phyloP scores from a whole-genome alignment of 2,797 vertebrate genomes.

The Thamnophis elegans region DNA sequence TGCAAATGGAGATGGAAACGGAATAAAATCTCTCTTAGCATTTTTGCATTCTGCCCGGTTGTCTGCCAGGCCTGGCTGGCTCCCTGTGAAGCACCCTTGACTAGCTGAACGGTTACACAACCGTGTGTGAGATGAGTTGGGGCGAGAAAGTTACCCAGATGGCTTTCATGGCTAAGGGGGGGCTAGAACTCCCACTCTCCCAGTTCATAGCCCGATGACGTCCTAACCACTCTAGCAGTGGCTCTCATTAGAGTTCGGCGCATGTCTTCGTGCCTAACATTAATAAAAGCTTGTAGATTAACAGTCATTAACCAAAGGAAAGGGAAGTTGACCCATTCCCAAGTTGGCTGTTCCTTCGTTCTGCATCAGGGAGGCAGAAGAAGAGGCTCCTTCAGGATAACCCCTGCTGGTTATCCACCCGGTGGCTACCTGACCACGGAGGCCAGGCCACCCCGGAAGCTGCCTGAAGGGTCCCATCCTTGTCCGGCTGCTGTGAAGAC shows the following conservation, averaged over 20 bases:
- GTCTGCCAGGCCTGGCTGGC: slow-evolving; percentile 41
- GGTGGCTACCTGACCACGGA: background rate
- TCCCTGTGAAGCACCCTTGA: background rate
- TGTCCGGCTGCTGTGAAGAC: background rate
- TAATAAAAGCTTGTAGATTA: background rate
- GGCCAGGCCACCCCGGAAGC: background rate
- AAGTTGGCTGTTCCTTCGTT: background rate
- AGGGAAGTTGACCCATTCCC: background rate
- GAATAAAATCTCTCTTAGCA: slow-evolving; percentile 20
- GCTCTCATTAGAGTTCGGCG: background rate
- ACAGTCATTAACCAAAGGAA: background rate
- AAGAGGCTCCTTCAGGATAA: background rate
- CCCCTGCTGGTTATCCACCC: too few relatives aligned
- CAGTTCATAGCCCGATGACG: background rate
- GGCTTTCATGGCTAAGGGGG: background rate
- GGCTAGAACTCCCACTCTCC: background rate
- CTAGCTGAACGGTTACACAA: slow-evolving; percentile 9
- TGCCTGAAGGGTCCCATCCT: background rate
- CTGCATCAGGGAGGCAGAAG: background rate
- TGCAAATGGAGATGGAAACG: background rate
- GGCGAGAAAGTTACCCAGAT: background rate
- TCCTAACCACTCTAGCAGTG: background rate
- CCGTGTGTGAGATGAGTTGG: background rate
- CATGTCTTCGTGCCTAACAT: background rate
- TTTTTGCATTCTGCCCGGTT: slow-evolving; percentile 32